phyloP scores from a whole-genome alignment of 2,888 invertebrate genomes.

The Lamellibrachia satsuma region DNA sequence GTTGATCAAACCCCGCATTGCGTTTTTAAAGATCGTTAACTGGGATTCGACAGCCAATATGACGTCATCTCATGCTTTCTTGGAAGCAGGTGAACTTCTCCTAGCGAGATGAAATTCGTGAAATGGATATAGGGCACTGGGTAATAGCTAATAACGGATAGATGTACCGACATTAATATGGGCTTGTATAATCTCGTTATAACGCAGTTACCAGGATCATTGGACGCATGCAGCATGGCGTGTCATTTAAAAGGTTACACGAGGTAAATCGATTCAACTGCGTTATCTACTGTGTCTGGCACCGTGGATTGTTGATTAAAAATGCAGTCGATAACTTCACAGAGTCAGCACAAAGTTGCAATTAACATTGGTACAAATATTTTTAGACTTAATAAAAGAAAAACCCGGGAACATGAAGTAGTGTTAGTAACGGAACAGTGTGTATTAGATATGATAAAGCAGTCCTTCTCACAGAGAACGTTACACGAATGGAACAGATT shows the following conservation, averaged over 20 bases:
- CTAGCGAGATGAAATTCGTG: not conserved
- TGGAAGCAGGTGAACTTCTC: not conserved
- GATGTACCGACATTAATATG: not conserved
- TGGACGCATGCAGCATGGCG: not conserved
- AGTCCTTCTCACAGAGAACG: too few relatives aligned
- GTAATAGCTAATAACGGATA: constrained; percentile 10
- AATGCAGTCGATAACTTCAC: not conserved
- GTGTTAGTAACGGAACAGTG: too few relatives aligned
- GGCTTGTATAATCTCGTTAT: not conserved
- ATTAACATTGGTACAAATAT: not conserved
- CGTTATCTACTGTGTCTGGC: not conserved
- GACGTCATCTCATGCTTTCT: not conserved
- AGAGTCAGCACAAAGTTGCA: not conserved
- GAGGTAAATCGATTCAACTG: not conserved
- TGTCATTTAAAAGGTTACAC: not conserved
- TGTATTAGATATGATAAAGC: too few relatives aligned
- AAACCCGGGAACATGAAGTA: too few relatives aligned
- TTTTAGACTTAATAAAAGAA: too few relatives aligned
- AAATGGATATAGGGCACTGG: not conserved
- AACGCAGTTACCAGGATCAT: not conserved
- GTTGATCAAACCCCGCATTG: not conserved
- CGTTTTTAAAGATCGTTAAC: not conserved
- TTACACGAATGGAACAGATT: too few relatives aligned
- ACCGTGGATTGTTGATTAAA: not conserved
- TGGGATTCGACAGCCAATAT: not conserved